Evolutionary conservation across 2,888 invertebrate genomes (phyloP).

Genomic region (Mantis religiosa): DNA sequence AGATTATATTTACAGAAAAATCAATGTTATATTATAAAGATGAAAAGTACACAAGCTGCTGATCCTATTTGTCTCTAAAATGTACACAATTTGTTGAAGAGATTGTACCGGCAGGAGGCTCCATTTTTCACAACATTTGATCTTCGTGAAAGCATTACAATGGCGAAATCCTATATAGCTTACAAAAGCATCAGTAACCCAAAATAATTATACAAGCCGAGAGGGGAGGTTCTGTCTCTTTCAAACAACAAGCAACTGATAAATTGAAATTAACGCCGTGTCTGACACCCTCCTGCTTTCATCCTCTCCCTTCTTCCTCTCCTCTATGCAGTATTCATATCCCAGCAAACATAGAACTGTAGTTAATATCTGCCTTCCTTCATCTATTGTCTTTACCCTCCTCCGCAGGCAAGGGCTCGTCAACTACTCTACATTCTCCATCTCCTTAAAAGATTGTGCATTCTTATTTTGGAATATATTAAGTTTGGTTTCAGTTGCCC

Average conservation of each 20-base stretch:
- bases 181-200: slow-evolving; percentile 14
- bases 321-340: slow-evolving; percentile 12
- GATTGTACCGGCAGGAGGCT: background rate
- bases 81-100: background rate
- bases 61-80: background rate
- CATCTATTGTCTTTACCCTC: slow-evolving; percentile 16
- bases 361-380: slow-evolving; percentile 18
- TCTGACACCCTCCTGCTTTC: slow-evolving; percentile 14
- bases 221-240: slow-evolving; percentile 1
- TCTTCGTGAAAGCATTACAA: slow-evolving; percentile 5
- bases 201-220: slow-evolving; percentile 10
- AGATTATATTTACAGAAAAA: too few relatives aligned
- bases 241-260: slow-evolving; percentile 16
- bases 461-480: too few relatives aligned
- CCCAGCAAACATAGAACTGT: slow-evolving; percentile 13
- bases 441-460: background rate
- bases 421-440: background rate
- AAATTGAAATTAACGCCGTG: slow-evolving; percentile 17
- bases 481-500: too few relatives aligned
- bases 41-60: background rate
- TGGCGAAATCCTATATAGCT: slow-evolving; percentile 10
- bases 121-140: background rate
- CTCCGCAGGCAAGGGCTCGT: background rate
- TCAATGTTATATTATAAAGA: too few relatives aligned
- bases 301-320: background rate